Conservation (phyloP, 2,113 vertebrate genomes). For the Megaptera novaeangliae region DNA sequence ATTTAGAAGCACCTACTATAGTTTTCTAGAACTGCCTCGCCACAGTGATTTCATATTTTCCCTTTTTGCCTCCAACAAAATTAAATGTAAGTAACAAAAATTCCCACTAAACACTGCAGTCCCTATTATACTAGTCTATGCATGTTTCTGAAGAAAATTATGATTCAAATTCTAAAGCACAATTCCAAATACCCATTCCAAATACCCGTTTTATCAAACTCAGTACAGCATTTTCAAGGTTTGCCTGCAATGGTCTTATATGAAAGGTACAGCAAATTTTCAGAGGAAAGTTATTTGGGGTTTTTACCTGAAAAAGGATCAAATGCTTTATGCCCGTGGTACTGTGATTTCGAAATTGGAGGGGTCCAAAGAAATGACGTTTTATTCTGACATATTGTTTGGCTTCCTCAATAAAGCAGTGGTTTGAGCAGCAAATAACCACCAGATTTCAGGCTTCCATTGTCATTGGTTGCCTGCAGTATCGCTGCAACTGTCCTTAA, state of each 20-base stretch:
- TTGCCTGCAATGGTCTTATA: not conserved
- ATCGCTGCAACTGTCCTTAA: not conserved
- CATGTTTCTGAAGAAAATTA: not conserved
- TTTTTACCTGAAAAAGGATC: not conserved
- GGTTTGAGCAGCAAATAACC: not conserved
- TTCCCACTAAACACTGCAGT: not conserved
- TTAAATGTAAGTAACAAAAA: constrained; percentile 7
- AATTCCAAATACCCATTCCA: not conserved
- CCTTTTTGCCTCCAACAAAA: not conserved
- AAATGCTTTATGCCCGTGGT: not conserved
- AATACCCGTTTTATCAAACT: not conserved
- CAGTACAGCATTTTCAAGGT: not conserved
- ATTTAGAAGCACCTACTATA: not conserved
- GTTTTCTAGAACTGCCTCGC: not conserved
- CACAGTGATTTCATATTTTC: not conserved
- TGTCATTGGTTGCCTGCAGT: not conserved
- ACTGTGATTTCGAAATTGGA: not conserved
- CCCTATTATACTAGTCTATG: not conserved
- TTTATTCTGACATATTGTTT: not conserved
- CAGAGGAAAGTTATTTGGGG: not conserved
- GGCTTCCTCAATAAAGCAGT: not conserved
- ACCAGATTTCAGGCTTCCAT: not conserved
- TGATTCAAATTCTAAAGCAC: not conserved
- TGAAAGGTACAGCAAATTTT: not conserved
- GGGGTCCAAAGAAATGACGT: not conserved